Evolutionary conservation across 2,797 vertebrate species (phyloP).

Genomic region (Sardinella longiceps): DNA sequence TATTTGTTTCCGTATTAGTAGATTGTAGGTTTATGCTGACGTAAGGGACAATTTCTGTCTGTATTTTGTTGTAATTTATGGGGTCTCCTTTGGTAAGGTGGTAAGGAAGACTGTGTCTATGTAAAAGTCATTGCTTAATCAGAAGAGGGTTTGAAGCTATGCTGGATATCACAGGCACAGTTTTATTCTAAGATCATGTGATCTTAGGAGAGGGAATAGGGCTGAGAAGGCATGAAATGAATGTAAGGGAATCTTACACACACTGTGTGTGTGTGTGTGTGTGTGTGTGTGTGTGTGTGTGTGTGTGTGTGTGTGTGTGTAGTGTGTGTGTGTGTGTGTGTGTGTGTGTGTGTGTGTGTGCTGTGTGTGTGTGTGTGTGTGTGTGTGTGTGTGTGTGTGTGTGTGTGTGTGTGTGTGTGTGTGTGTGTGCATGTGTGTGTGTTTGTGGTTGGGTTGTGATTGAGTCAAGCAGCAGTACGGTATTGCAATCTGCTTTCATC

Average conservation of each 20-base stretch:
- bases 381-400: constrained; percentile 5
- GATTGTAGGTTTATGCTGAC: no score
- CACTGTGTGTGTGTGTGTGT: neutral
- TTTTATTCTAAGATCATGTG: neutral
- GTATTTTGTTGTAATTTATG: neutral
- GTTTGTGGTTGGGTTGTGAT: neutral
- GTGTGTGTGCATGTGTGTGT: neutral
- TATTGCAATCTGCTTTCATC: constrained; percentile 18
- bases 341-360: neutral
- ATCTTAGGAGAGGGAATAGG: neutral
- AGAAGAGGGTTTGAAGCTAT: neutral
- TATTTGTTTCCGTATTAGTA: neutral
- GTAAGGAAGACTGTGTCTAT: neutral
- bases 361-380: constrained; percentile 1
- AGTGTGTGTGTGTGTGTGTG: neutral
- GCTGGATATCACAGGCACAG: neutral
- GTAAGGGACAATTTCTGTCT: neutral
- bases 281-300: neutral
- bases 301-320: neutral
- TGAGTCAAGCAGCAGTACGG: neutral
- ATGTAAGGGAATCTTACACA: neutral
- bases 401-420: neutral
- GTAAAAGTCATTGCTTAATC: neutral
- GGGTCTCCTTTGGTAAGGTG: neutral
- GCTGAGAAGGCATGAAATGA: neutral